These are phyloP conservation scores for Sclerurus mexicanus DNA, from an alignment of 2,113 vertebrate genomes.

Conservation along the genomic window DNA sequence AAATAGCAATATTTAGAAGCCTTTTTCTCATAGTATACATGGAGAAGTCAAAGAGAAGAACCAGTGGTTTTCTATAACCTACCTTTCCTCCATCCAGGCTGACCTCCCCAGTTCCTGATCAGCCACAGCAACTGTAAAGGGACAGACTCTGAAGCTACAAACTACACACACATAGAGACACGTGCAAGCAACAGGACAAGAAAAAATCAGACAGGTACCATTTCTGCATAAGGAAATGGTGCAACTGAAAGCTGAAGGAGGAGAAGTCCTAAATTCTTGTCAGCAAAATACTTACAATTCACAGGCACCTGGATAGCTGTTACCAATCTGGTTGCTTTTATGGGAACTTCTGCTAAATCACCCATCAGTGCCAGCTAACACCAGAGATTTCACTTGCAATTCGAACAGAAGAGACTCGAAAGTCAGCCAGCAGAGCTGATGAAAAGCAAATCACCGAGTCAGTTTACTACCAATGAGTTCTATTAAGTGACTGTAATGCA, in stretches of 20 bases:
- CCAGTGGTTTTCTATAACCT: rapidly evolving
- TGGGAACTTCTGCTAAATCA: slow-evolving; percentile 7
- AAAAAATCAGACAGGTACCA: not conserved
- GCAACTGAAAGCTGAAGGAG: not conserved
- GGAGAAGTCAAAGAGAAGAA: not conserved
- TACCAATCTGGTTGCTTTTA: not conserved
- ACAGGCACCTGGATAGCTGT: not conserved
- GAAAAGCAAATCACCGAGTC: slow-evolving; percentile 33
- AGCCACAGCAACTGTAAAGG: not conserved
- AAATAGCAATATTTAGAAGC: not conserved
- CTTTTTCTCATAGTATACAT: not conserved
- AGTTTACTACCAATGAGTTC: slow-evolving; percentile 41
- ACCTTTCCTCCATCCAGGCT: not conserved
- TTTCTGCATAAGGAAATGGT: not conserved
- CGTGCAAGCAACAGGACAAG: not conserved
- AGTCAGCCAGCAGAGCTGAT: slow-evolving; percentile 25
- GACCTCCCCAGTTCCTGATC: not conserved
- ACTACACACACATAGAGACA: not conserved
- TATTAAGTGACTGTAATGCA: slow-evolving; percentile 46
- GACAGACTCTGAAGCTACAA: not conserved
- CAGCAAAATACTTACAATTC: not conserved
- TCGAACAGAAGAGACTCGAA: not conserved
- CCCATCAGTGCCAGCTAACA: not conserved
- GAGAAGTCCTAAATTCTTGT: not conserved
- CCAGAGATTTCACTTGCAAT: not conserved